Conservation (phyloP, 2,888 invertebrate species). For the Trichopoda pennipes region DNA sequence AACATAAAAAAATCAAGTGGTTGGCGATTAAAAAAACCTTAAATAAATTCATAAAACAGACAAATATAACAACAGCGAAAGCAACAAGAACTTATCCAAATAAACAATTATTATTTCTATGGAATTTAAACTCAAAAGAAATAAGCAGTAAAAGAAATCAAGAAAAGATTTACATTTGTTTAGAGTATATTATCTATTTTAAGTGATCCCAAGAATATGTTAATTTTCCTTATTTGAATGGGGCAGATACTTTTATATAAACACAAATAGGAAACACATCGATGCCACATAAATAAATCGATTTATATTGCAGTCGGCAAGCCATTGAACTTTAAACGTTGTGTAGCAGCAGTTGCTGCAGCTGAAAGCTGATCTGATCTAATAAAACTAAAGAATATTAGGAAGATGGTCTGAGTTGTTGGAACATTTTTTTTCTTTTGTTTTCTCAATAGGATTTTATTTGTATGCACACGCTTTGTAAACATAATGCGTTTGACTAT, state of each 20-base stretch:
- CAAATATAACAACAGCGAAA: slow-evolving; percentile 14
- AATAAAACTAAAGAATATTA: slow-evolving; percentile 15
- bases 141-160: background rate
- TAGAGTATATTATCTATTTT: slow-evolving; percentile 64
- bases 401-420: slow-evolving; percentile 16
- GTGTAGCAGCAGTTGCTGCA: background rate
- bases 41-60: slow-evolving; percentile 34
- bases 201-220: slow-evolving; percentile 68
- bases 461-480: slow-evolving; percentile 59
- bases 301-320: background rate
- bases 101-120: slow-evolving; percentile 37
- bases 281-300: slow-evolving; percentile 36
- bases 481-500: slow-evolving; percentile 47
- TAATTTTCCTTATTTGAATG: slow-evolving; percentile 48
- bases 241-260: slow-evolving; percentile 1
- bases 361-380: slow-evolving; percentile 38
- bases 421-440: background rate
- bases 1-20: slow-evolving; percentile 26
- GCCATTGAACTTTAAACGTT: slow-evolving; percentile 58
- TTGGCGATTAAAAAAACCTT: slow-evolving; percentile 33
- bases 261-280: slow-evolving; percentile 3
- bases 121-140: slow-evolving; percentile 2
- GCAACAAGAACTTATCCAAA: slow-evolving; percentile 36
- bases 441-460: slow-evolving; percentile 49
- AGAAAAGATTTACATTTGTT: slow-evolving; percentile 65